A percentile compares a stretch with the other conserved stretches of the same genome.
Conservation (phyloP, 2,888 invertebrate genomes). For the Ischnura elegans region DNA sequence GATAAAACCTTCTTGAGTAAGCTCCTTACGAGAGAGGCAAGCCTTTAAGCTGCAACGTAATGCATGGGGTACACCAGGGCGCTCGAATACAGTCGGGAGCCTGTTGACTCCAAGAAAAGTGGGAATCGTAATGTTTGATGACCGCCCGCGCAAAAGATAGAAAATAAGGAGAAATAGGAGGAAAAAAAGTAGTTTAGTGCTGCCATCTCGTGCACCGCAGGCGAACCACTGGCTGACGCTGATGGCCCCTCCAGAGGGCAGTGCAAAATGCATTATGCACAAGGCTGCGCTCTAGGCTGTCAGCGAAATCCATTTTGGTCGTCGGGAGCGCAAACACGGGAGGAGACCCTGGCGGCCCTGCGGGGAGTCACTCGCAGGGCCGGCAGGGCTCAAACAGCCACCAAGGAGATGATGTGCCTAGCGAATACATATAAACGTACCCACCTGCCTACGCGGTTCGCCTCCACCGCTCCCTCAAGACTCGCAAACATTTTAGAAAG, state of each 20-base stretch:
- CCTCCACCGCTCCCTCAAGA: background rate
- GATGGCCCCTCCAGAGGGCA: background rate
- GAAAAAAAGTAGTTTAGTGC: background rate
- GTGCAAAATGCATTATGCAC: background rate
- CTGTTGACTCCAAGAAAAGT: constrained; percentile 9
- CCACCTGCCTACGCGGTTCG: too few species aligned
- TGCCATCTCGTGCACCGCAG: background rate
- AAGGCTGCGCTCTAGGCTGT: background rate
- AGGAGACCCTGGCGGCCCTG: background rate
- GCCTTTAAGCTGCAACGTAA: background rate
- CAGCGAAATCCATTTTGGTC: background rate
- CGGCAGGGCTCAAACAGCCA: background rate
- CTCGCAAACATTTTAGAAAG: background rate
- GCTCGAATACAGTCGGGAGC: background rate
- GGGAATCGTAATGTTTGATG: background rate
- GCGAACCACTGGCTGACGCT: background rate
- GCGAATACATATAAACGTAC: too few species aligned
- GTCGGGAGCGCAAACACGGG: background rate
- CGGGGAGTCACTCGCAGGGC: background rate
- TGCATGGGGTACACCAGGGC: background rate
- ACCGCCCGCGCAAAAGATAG: too few species aligned
- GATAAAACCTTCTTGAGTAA: too few species aligned
- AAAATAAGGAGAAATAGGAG: too few species aligned
- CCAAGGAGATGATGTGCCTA: background rate
- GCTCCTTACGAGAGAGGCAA: background rate